These are phyloP conservation scores for Penaeus vannamei DNA, from an alignment of 1,140 invertebrate genomes.

Conservation along the genomic window DNA sequence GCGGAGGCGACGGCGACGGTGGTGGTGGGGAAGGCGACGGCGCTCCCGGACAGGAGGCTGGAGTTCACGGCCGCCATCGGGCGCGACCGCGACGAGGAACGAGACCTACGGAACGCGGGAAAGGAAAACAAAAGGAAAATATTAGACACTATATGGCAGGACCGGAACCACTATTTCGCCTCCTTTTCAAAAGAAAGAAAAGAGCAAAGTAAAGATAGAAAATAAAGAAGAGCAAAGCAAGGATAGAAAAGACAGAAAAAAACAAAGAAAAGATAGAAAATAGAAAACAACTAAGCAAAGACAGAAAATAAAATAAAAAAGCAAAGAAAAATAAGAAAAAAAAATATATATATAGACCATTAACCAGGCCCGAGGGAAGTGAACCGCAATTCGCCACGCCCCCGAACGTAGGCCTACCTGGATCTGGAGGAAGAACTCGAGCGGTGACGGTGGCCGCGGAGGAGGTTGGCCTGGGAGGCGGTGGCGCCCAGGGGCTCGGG, in stretches of 20 bases:
- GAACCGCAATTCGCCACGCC: background rate
- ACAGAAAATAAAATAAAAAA: no score
- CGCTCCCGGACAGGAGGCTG: slow-evolving; percentile 12
- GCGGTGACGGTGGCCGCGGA: background rate
- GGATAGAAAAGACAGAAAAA: no score
- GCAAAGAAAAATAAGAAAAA: no score
- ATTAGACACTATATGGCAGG: background rate
- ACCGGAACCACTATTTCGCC: no score
- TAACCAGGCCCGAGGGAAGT: background rate
- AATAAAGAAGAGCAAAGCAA: no score
- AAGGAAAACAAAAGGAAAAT: slow-evolving; percentile 28
- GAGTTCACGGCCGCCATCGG: slow-evolving; percentile 35
- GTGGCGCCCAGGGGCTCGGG: slow-evolving; percentile 54
- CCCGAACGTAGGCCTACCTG: background rate
- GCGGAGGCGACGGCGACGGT: background rate
- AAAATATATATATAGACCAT: no score
- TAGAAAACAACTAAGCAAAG: no score
- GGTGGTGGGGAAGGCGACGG: slow-evolving; percentile 11
- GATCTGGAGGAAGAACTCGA: slow-evolving; percentile 44
- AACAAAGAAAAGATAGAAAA: no score
- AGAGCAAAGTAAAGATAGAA: no score
- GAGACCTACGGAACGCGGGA: slow-evolving; percentile 36
- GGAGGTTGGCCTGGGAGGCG: slow-evolving; percentile 33
- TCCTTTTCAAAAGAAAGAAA: no score
- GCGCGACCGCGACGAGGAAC: slow-evolving; percentile 38